phyloP scores from a whole-genome alignment of 2,113 vertebrate species.

The Sula dactylatra region DNA sequence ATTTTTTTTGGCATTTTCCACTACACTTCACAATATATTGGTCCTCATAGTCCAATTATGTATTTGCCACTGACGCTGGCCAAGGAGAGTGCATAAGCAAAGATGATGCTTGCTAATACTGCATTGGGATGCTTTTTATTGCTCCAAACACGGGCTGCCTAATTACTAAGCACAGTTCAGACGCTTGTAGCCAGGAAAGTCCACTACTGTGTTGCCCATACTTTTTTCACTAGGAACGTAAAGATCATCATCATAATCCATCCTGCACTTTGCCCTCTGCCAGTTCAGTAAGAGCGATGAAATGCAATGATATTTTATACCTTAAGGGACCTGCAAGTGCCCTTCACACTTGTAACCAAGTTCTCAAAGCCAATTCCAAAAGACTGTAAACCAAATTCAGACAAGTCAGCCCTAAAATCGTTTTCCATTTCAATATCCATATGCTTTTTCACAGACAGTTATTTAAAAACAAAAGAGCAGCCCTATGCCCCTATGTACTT shows the following conservation, averaged over 20 bases:
- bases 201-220: background rate
- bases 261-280: background rate
- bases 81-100: conserved; percentile 36
- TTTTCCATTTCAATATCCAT: background rate
- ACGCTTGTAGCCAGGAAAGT: background rate
- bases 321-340: background rate
- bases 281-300: background rate
- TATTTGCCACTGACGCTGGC: conserved; percentile 20
- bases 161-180: background rate
- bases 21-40: conserved; percentile 69
- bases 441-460: background rate
- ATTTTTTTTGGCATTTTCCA: conserved; percentile 60
- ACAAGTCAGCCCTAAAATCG: background rate
- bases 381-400: background rate
- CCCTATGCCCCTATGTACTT: background rate
- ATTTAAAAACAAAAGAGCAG: background rate
- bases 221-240: background rate
- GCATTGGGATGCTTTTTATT: background rate
- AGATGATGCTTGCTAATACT: background rate
- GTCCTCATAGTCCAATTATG: conserved; percentile 64
- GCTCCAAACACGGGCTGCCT: background rate
- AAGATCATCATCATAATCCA: background rate
- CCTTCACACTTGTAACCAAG: background rate
- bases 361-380: background rate
- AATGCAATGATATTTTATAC: background rate